Evolutionary conservation across 2,888 invertebrate genomes (phyloP).

Genomic region (Protophormia terraenovae): DNA sequence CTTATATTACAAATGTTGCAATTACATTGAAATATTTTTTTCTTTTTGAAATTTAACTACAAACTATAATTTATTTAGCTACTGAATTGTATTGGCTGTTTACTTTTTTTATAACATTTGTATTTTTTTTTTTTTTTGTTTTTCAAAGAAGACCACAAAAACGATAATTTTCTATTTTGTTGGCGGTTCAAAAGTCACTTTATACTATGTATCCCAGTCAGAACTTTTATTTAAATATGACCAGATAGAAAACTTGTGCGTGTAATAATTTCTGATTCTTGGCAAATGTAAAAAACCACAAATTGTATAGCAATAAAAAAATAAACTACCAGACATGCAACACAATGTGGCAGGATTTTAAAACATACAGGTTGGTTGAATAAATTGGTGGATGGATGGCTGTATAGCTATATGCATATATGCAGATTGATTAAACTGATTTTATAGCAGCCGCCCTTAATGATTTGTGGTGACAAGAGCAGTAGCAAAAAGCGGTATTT

Average conservation of each 20-base stretch:
- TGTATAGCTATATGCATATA: neutral
- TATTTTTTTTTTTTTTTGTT: neutral
- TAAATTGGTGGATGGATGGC: too few relatives aligned
- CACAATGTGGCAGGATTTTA: neutral
- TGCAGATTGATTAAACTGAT: conserved; percentile 63
- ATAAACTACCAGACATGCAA: conserved; percentile 31
- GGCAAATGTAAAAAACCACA: conserved; percentile 56
- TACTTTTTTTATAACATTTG: neutral
- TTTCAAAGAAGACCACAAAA: conserved; percentile 52
- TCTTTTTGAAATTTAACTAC: neutral
- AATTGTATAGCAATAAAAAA: conserved; percentile 43
- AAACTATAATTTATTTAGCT: conserved; percentile 39
- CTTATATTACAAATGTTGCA: neutral
- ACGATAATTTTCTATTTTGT: conserved; percentile 7
- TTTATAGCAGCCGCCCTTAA: conserved; percentile 59
- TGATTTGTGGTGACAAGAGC: conserved; percentile 63
- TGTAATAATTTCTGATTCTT: conserved; percentile 62
- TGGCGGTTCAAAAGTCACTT: conserved; percentile 49
- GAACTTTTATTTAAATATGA: neutral
- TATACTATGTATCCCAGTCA: neutral
- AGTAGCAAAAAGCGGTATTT: conserved; percentile 56
- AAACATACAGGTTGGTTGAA: neutral
- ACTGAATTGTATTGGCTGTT: conserved; percentile 32
- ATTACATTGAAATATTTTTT: neutral
- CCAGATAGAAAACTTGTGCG: conserved; percentile 34